Base-by-base conservation (phyloP, 2,113 vertebrate species). In the Microtus montanus region DNA sequence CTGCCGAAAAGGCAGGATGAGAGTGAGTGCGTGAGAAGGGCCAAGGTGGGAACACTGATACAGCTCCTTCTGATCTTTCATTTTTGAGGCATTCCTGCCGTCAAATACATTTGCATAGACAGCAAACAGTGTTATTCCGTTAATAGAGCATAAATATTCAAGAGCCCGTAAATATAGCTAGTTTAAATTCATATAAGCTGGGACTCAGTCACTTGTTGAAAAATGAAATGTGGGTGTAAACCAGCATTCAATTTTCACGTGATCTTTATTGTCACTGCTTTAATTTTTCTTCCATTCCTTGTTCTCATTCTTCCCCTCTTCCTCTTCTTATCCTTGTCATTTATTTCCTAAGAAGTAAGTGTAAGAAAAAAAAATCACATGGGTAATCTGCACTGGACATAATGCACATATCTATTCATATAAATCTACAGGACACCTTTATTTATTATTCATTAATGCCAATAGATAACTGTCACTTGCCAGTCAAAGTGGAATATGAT, bases 401-500 rank as follows among this genome's bases (percentile, higher is more conserved):
- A 93, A 82, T 44, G 61, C 47, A 80, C 90, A 95, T 95, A 95
- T 95, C 93, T 97, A 96, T 92, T 95, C 90, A 80, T 97, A 68
- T 98, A 89, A 97, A 74, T 97, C 95, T 97, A 96, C 96, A 86
- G 94, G 93, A 79, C 95, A 97, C 95, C 68, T 61, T 63, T 96
- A 96, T 98, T 98, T 95, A 98, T 98, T 98, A 97, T 98, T 98
- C 97, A 98, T 98, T 98, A 98, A 64, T 95, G 47, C 92, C 97
- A 96, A 85, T 78, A 93, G 94, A 92, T 97, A 97, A 97, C 82
- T 98, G 96, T 96, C 97, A 97, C 88, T 96, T 98, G 94, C 94
- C 95, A 97, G 61, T 98, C 96, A 95, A 74, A 96, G 66, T 93
- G 68, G 79, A 97, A 66, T 97, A 92, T 92, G 94, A 95, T 97